These are phyloP conservation scores for Perizoma flavofasciatum DNA, from an alignment of 2,888 invertebrate genomes.

Conservation along the genomic window DNA sequence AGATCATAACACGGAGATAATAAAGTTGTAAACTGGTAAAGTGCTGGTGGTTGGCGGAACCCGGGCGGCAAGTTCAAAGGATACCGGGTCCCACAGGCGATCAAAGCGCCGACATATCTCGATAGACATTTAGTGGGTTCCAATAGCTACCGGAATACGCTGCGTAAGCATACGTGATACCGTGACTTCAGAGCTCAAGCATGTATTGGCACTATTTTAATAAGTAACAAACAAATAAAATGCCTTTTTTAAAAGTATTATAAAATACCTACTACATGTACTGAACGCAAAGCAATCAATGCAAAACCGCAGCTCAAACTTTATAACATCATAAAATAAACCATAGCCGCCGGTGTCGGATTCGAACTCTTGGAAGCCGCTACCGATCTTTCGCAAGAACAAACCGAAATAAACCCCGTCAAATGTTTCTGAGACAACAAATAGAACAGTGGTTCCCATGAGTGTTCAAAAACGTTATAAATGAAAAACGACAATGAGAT, in stretches of 20 bases:
- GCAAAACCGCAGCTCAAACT: conserved; percentile 51
- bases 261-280: conserved; percentile 2
- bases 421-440: conserved; percentile 34
- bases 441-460: conserved; percentile 63
- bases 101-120: conserved; percentile 73
- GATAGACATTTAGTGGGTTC: conserved; percentile 58
- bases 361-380: conserved; percentile 35
- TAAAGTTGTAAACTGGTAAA: conserved; percentile 67
- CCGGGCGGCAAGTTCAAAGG: conserved; percentile 72
- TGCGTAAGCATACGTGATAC: conserved; percentile 30
- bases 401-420: conserved; percentile 32
- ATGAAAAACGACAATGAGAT: conserved; percentile 67
- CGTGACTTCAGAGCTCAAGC: conserved; percentile 15
- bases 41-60: conserved; percentile 43
- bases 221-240: conserved; percentile 6
- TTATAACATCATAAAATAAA: conserved; percentile 57
- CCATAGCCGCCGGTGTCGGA: conserved; percentile 32
- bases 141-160: conserved; percentile 68
- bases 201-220: conserved; percentile 4
- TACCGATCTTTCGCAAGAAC: conserved; percentile 41
- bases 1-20: conserved; percentile 16
- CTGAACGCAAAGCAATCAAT: conserved; percentile 38
- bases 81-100: conserved; percentile 44
- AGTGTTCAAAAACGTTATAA: conserved; percentile 72
- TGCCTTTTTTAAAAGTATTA: conserved; percentile 16